A percentile compares a stretch with the other conserved stretches of the same genome.
phyloP scores from a whole-genome alignment of 1,140 invertebrate species.

The Alviniconcha marisindica region DNA sequence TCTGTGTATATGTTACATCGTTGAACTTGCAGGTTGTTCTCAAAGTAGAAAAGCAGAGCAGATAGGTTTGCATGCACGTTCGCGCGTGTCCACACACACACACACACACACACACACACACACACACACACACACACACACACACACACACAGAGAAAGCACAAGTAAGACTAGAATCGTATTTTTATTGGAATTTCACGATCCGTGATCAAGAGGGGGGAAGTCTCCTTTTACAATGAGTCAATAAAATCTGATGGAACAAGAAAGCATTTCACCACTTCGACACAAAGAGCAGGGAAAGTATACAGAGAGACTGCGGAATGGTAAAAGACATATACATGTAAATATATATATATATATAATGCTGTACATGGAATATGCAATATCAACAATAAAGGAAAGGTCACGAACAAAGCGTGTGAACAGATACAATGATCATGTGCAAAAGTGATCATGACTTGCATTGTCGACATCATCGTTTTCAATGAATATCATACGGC shows the following conservation, averaged over 20 bases:
- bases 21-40: too few species aligned
- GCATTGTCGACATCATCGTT: too few species aligned
- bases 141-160: background rate
- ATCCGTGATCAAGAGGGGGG: constrained; percentile 32
- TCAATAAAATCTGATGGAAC: too few species aligned
- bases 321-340: constrained; percentile 5
- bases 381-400: constrained; percentile 13
- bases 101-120: background rate
- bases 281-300: background rate
- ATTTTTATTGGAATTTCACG: constrained; percentile 39
- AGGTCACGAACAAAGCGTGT: too few species aligned
- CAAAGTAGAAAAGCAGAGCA: too few species aligned
- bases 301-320: constrained; percentile 15
- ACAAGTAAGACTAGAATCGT: constrained; percentile 29
- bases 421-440: too few species aligned
- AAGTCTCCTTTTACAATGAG: background rate
- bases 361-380: constrained; percentile 23
- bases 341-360: background rate
- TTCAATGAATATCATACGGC: too few species aligned
- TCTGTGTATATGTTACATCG: too few species aligned
- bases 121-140: constrained; percentile 6
- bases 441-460: too few species aligned
- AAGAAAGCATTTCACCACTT: too few species aligned
- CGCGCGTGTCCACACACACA: background rate
- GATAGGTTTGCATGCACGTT: too few species aligned